Percentiles rank a stretch among this genome's conserved stretches.
Conservation (phyloP, 1,140 invertebrate genomes). For the Trichonephila inaurata region DNA sequence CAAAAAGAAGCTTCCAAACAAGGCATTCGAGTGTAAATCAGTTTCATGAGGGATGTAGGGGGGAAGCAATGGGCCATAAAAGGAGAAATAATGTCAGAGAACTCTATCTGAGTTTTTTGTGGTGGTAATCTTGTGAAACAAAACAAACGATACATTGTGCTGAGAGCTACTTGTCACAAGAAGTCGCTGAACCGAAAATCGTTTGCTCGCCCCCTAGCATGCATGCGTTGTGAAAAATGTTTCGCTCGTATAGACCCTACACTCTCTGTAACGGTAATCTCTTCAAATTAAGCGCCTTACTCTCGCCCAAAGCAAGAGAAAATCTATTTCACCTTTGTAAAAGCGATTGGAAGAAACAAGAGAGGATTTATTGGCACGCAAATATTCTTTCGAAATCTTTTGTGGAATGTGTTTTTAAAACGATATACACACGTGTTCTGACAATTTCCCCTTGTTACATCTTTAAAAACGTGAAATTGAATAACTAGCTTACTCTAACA, state of each 20-base stretch:
- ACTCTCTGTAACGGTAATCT: background rate
- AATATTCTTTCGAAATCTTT: background rate
- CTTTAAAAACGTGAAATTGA: background rate
- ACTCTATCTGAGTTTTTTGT: background rate
- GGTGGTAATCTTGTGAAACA: background rate
- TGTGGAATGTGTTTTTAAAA: background rate
- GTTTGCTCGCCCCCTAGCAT: background rate
- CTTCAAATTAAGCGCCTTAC: background rate
- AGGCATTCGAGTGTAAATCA: background rate
- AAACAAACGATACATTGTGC: background rate
- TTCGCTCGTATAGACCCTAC: no score
- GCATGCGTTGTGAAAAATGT: background rate
- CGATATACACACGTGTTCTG: background rate
- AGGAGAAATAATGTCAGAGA: background rate
- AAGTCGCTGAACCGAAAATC: slow-evolving; percentile 20
- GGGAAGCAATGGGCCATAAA: background rate
- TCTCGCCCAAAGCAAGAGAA: background rate
- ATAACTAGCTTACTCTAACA: no score
- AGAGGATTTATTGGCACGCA: background rate
- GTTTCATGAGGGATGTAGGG: background rate
- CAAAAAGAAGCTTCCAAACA: background rate
- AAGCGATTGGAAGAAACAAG: background rate
- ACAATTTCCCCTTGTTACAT: background rate
- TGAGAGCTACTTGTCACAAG: background rate
- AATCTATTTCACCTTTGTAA: background rate